Conservation (phyloP, 2,888 invertebrate species). For the Terebella lapidaria region DNA sequence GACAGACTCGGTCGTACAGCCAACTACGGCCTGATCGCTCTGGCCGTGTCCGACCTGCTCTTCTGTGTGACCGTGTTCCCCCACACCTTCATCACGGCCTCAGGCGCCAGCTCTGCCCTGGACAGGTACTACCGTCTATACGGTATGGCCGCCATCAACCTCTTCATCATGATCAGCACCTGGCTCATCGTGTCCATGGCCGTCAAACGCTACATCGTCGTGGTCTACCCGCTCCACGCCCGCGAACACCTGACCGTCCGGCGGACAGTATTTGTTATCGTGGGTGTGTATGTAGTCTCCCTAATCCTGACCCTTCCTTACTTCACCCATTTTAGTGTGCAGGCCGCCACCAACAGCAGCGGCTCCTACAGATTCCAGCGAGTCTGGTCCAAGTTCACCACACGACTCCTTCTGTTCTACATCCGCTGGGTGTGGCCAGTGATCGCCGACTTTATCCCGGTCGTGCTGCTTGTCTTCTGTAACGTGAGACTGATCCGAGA, state of each 20-base stretch:
- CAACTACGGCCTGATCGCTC: slow-evolving; percentile 68
- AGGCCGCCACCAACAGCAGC: slow-evolving; percentile 56
- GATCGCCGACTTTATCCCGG: slow-evolving; percentile 40
- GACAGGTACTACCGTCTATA: slow-evolving; percentile 31
- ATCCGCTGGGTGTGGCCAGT: slow-evolving; percentile 36
- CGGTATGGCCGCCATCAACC: slow-evolving; percentile 39
- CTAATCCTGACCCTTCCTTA: slow-evolving; percentile 65
- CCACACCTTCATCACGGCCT: slow-evolving; percentile 43
- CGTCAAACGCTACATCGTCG: slow-evolving; percentile 69
- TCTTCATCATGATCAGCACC: slow-evolving; percentile 64
- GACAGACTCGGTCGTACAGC: slow-evolving; percentile 74
- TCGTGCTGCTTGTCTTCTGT: slow-evolving; percentile 39
- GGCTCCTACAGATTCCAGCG: neutral
- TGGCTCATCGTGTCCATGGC: slow-evolving; percentile 71
- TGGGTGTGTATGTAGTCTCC: slow-evolving; percentile 64
- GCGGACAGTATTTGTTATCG: slow-evolving; percentile 60
- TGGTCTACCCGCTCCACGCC: slow-evolving; percentile 66
- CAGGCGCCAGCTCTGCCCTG: neutral
- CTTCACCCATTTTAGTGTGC: slow-evolving; percentile 56
- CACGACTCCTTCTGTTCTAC: slow-evolving; percentile 4
- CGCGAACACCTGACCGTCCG: slow-evolving; percentile 59
- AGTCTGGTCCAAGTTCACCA: neutral
- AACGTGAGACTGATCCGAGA: slow-evolving; percentile 40
- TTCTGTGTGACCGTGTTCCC: slow-evolving; percentile 57
- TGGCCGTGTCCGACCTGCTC: slow-evolving; percentile 72